Evolutionary conservation across 1,140 invertebrate genomes (phyloP).

Genomic region (Formica exsecta): DNA sequence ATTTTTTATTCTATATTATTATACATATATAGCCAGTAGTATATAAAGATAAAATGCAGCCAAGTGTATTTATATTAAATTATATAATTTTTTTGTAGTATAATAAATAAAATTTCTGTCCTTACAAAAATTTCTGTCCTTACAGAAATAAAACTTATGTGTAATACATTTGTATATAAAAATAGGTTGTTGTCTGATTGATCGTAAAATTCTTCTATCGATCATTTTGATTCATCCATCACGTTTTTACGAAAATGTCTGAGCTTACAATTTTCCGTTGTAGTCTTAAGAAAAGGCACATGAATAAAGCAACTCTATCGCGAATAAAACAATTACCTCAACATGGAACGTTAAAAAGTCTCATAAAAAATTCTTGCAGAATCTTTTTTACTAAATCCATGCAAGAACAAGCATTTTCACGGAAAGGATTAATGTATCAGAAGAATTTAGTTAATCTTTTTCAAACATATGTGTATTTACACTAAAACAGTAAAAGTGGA

Average conservation of each 20-base stretch:
- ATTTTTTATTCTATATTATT: background rate
- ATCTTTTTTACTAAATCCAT: slow-evolving; percentile 12
- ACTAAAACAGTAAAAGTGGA: background rate
- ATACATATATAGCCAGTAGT: background rate
- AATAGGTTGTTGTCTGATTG: slow-evolving; percentile 52
- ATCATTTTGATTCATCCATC: slow-evolving; percentile 57
- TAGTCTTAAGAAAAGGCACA: background rate
- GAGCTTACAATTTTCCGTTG: background rate
- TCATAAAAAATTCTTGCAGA: background rate
- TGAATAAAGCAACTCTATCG: background rate
- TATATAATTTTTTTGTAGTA: background rate
- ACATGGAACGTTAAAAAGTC: background rate
- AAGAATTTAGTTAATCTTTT: slow-evolving; percentile 6
- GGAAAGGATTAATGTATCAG: slow-evolving; percentile 15
- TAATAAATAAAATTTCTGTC: background rate
- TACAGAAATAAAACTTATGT: background rate
- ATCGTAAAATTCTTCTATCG: slow-evolving; percentile 67
- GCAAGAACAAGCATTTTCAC: slow-evolving; percentile 6
- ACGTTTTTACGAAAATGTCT: slow-evolving; percentile 26
- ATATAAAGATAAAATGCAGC: no score
- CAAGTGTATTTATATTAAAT: background rate
- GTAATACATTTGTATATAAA: background rate
- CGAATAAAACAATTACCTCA: slow-evolving; percentile 36
- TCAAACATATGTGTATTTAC: slow-evolving; percentile 2
- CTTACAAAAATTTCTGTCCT: no score